Base-by-base conservation (phyloP, 2,888 invertebrate genomes). In the Lycocerus yunnanus region DNA sequence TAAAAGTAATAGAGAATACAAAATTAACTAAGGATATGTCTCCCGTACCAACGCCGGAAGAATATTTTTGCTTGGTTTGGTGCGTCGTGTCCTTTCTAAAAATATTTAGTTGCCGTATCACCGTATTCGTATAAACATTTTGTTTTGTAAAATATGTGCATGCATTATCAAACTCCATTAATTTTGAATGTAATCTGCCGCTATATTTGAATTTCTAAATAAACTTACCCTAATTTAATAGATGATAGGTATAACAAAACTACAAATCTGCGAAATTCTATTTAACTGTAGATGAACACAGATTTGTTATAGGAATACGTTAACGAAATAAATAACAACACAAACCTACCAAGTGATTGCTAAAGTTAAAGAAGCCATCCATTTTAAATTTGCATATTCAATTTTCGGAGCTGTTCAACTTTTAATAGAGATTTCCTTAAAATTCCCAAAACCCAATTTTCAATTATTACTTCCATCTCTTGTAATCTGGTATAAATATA, bases 341-440 rank as follows among this genome's bases (percentile, higher is more conserved):
- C 72, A 72, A 66, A 72, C 60, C 72, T 59, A 63, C 18, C 66
- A 59, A 67, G 60, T 68, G 67, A 67, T 72, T 72, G 72, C 72
- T 24, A 66, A 67, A 72, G 72, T 72, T 72, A 72, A 72, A 71
- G 66, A 68, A 72, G 68, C 24, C 72, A 72, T 72, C 72, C 66
- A 72, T 72, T 72, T 68, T 15, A 63, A 72, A 72, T 72, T 72
- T 72, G 59, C 72, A 72, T 72, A 67, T 72, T 72, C 72, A 72
- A 72, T 72, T 67, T 72, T 67, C 72, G 60, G n/a, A 68, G 60
- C 72, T 43, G 72, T 72, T 67, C 72, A 72, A 72, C 72, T 72
- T 72, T 72, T 72, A 72, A 72, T 72, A 67, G 72, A 27, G 18
- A 18, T 43, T 43, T 43, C 65, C 71, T 71, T 71, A 69, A 69